These are phyloP conservation scores for Drosophila novamexicana DNA, from an alignment of 1,140 invertebrate genomes.

Conservation along the genomic window DNA sequence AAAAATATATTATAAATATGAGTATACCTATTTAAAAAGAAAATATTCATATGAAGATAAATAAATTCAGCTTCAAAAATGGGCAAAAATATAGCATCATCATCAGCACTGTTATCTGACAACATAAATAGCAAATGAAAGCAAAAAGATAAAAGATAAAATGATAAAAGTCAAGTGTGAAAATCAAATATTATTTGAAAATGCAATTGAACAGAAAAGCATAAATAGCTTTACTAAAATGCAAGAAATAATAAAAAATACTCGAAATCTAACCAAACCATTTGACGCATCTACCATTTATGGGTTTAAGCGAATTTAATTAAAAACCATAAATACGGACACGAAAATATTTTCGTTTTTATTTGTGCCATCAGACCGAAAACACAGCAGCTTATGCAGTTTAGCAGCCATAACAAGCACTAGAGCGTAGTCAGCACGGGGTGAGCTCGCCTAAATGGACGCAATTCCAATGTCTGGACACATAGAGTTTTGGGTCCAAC, in stretches of 20 bases:
- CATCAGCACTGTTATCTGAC: neutral
- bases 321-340: conserved; percentile 11
- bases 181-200: neutral
- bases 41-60: no score
- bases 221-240: neutral
- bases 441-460: neutral
- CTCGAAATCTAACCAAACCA: neutral
- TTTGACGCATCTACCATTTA: conserved; percentile 12
- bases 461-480: conserved; percentile 8
- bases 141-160: neutral
- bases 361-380: conserved; percentile 9
- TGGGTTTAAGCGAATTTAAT: conserved; percentile 12
- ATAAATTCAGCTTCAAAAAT: neutral
- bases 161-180: neutral
- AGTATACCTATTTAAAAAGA: no score
- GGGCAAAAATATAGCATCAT: neutral
- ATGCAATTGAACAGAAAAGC: neutral
- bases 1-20: no score
- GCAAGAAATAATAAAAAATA: neutral
- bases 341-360: neutral
- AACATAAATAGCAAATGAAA: neutral
- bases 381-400: neutral
- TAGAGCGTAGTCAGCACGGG: neutral
- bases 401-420: neutral
- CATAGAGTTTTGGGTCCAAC: conserved; percentile 5